Evolutionary conservation across 2,888 invertebrate species (phyloP), one percentile per base, ranked within the genome.

Genomic region (Rhaphigaster nebulosa): DNA sequence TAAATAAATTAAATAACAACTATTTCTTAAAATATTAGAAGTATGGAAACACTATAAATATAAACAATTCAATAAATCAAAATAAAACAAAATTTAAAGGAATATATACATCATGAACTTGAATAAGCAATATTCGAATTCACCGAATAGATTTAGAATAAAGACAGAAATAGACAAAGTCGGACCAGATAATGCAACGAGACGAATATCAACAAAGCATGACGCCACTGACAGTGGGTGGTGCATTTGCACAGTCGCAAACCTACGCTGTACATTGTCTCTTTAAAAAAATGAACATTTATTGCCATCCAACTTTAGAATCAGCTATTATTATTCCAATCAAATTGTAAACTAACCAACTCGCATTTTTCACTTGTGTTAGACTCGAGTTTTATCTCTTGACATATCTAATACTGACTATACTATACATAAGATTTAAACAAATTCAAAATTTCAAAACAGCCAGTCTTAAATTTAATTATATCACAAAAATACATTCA

Each of bases 201-300:
- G 18, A 20, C 20, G 34, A 76, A 38, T 76, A 76, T 76, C 38
- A 76, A 76, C 3, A 0, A 38, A 20, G 38, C 38, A 38, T 76
- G 70, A 76, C 70, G 70, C 70, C 34, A 38, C 20, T 76, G 8
- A 0, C 1, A 38, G 70, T 76, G 70, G 70, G 70, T 76, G 34
- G 34, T 70, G 70, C 70, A 70, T 70, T 70, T 76, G 70, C 70
- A 76, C 70, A 76, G 70, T 65, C 65, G 20, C 20, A 76, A 76
- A 76, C 70, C 70, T 76, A 76, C 70, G 38, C 70, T 20, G 38
- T 76, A 76, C 23, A 38, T 76, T 76, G 70, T 76, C 34, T 12
- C 70, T 76, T n/a, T 29, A n/a, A 60, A 60, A 60, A 60, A 60
- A 29, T 10, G 15, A 60, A 60, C 4, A 60, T 12, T 60, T 1